Base-by-base conservation (phyloP, 2,113 vertebrate species). In the Pycnonotus jocosus region DNA sequence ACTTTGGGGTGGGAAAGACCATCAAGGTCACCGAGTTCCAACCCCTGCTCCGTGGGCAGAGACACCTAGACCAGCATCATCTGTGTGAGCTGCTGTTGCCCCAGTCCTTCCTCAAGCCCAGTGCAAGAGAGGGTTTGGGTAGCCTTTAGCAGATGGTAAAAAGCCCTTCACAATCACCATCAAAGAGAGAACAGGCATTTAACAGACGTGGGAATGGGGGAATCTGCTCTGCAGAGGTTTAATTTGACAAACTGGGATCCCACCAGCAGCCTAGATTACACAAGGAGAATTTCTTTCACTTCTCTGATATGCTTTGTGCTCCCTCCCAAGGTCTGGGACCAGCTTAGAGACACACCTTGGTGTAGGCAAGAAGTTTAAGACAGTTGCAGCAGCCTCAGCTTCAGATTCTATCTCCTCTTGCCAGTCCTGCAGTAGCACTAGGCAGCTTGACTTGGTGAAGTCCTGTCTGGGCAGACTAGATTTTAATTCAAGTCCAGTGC, bases 61-160 rank as follows among this genome's bases (percentile, higher is more conserved):
- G 44, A 37, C 44, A 16, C 12, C 4, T 5, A 30, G 33, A 38
- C 27, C 69, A 81, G 33, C 64, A 60, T 10, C 22, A 12, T 35
- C 51, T 1, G 0, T 3, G 17, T 11, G 53, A 76, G 79, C 33
- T 57, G 31, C 15, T 6, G 5, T 6, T 5, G 21, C 5, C 38
- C 25, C 30, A 22, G 30, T 13, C 58, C 74, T 48, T 23, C n/a
- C 19, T 11, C 37, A 27, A 19, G 17, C 40, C 22, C 44, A 20
- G 27, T 12, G 19, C 56, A 11, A 30, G 28, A 61, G 15, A 53
- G 12, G 25, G 25, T n/a, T 48, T 70, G 42, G 2, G 5, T 11
- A 31, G 48, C 47, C 56, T 68, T 47, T 9, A 38, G 10, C 27
- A 58, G 53, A 1, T 16, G 48, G 27, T 7, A 25, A 25, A 28